phyloP scores from a whole-genome alignment of 2,888 invertebrate species.

The Arge pagana region DNA sequence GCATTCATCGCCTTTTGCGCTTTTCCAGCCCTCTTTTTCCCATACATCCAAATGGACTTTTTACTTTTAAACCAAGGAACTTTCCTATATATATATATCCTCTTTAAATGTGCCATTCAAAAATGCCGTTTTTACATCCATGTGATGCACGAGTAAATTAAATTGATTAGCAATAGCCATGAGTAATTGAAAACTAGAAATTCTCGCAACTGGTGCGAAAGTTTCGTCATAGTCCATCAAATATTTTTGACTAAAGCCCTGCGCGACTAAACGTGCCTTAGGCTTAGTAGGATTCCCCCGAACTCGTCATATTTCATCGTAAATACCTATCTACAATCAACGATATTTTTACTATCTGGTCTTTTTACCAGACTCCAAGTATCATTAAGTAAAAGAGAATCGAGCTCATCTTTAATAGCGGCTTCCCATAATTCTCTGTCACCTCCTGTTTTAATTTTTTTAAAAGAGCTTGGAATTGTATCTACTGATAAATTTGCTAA shows the following conservation, averaged over 20 bases:
- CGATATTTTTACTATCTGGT: constrained; percentile 24
- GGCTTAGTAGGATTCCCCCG: constrained; percentile 25
- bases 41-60: too few relatives aligned
- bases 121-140: constrained; percentile 28
- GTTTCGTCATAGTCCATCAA: constrained; percentile 26
- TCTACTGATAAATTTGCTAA: constrained; percentile 10
- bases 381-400: constrained; percentile 23
- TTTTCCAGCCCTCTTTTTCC: too few relatives aligned
- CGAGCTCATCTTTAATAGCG: constrained; percentile 30
- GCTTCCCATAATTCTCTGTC: constrained; percentile 28
- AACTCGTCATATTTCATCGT: constrained; percentile 10
- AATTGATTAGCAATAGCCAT: constrained; percentile 29
- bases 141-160: constrained; percentile 29
- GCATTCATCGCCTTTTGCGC: too few relatives aligned
- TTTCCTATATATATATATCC: constrained; percentile 26
- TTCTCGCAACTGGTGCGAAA: constrained; percentile 27
- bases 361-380: constrained; percentile 26
- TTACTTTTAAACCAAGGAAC: constrained; percentile 23
- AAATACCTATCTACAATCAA: constrained; percentile 9
- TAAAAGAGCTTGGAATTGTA: constrained; percentile 25
- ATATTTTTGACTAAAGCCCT: constrained; percentile 28
- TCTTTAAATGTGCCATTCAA: constrained; percentile 27
- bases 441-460: constrained; percentile 26
- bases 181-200: constrained; percentile 27
- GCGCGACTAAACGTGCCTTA: constrained; percentile 25